These are phyloP conservation scores for Argyresthia goedartella DNA, from an alignment of 2,888 invertebrate genomes.

Conservation along the genomic window DNA sequence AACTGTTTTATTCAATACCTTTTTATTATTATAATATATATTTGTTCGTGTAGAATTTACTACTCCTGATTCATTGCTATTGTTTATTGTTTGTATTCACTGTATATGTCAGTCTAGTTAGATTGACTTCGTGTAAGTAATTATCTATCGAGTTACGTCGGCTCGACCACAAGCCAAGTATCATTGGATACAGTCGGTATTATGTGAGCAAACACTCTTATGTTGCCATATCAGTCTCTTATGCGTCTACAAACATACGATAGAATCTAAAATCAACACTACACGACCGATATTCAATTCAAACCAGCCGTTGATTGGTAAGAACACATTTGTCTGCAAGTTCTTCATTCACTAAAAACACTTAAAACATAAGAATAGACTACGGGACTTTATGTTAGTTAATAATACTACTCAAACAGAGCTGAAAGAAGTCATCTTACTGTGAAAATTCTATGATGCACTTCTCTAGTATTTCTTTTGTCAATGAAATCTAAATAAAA, in stretches of 20 bases:
- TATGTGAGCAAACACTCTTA: conserved; percentile 44
- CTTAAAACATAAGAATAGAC: conserved; percentile 13
- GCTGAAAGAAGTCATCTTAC: too few species aligned
- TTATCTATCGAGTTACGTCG: not conserved
- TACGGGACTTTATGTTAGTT: not conserved
- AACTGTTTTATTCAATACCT: too few species aligned
- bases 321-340: conserved; percentile 9
- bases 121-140: too few species aligned
- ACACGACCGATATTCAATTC: conserved; percentile 27
- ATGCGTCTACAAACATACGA: conserved; percentile 44
- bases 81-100: too few species aligned
- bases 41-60: too few species aligned
- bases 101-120: too few species aligned
- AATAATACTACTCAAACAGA: too few species aligned
- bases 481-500: too few species aligned
- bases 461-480: too few species aligned
- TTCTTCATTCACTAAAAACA: conserved; percentile 19
- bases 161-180: not conserved
- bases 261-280: conserved; percentile 42
- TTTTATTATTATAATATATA: too few species aligned
- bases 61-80: too few species aligned
- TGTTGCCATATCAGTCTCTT: conserved; percentile 51
- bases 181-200: not conserved
- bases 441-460: too few species aligned
- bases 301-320: conserved; percentile 23